Base-by-base conservation (phyloP, 2,888 invertebrate species). In the Sarcophaga subvicina region DNA sequence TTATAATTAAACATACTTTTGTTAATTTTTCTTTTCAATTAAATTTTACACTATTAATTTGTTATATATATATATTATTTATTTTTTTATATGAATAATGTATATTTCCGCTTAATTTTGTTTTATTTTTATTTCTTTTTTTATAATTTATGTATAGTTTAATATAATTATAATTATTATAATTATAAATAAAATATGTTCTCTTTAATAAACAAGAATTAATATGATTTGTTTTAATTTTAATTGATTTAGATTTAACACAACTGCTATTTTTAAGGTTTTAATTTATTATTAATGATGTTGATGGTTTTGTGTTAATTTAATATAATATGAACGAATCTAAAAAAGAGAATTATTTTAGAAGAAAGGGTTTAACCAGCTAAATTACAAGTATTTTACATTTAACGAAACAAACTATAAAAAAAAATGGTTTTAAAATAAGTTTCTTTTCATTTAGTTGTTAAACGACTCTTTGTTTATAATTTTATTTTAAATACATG, bases 151-250 rank as follows among this genome's bases (percentile, higher is more conserved):
- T 84, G 49, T 86, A 80, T 83, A 87, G 71, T 81, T 86, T 64
- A 80, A 83, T 80, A 62, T 79, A 54, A 83, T 87, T 88, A 85
- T 85, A 87, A 87, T 83, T 80, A 85, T 80, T 85, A 83, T 87
- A 88, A 88, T 83, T 83, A 88, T 80, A 84, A 86, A 83, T 78
- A 69, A 81, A 81, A 87, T 66, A 72, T 14, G 70, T 75, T 70
- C 62, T 20, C 25, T 60, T 64, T 63, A 47, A 54, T 67, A 69
- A 83, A 62, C 45, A 80, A 71, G 60, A 37, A 66, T 76, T 80
- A 63, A 72, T 22, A 79, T 69, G 78, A 73, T 20, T 78, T 67
- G 66, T 11, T 45, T 59, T 77, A 45, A 11, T 37, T 72, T 10
- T 20, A 47, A 60, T 69, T 78, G 45, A 20, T 64, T 76, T 60